Conservation (phyloP, 2,797 vertebrate species). For the Yasuhikotakia modesta region DNA sequence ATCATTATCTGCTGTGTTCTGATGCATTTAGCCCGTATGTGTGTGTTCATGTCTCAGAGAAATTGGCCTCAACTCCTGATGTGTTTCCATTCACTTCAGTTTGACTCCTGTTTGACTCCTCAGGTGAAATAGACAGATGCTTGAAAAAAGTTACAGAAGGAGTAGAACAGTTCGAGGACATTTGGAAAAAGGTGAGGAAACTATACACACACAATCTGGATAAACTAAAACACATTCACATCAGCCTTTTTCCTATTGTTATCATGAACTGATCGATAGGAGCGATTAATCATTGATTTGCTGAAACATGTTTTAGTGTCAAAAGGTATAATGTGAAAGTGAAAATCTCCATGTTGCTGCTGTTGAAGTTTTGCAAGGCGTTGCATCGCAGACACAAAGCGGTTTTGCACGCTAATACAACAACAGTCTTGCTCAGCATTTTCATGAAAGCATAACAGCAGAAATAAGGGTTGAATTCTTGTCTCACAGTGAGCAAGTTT, state of each 20-base stretch:
- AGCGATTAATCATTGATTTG: background rate
- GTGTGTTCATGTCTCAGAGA: background rate
- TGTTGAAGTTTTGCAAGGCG: background rate
- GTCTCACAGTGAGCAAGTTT: background rate
- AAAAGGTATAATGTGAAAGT: background rate
- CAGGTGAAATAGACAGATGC: slow-evolving; percentile 96
- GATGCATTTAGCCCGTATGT: background rate
- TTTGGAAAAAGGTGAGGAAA: slow-evolving; percentile 90
- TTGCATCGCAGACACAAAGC: background rate
- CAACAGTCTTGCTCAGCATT: slow-evolving; percentile 1
- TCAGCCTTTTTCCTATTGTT: background rate
- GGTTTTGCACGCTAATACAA: background rate
- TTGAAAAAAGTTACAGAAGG: slow-evolving; percentile 97
- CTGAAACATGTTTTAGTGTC: background rate
- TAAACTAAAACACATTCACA: background rate
- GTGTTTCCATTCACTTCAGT: background rate
- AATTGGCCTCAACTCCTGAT: background rate
- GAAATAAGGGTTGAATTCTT: background rate
- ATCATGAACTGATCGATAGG: background rate
- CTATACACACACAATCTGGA: background rate
- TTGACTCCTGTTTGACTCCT: slow-evolving; percentile 17
- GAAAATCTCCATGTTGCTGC: background rate
- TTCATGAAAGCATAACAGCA: background rate
- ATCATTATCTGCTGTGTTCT: background rate
- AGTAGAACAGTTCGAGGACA: slow-evolving; percentile 95